Percentiles rank a stretch among this genome's conserved stretches.
Evolutionary conservation across 1,140 invertebrate species (phyloP).

Genomic region (Wasmannia auropunctata): DNA sequence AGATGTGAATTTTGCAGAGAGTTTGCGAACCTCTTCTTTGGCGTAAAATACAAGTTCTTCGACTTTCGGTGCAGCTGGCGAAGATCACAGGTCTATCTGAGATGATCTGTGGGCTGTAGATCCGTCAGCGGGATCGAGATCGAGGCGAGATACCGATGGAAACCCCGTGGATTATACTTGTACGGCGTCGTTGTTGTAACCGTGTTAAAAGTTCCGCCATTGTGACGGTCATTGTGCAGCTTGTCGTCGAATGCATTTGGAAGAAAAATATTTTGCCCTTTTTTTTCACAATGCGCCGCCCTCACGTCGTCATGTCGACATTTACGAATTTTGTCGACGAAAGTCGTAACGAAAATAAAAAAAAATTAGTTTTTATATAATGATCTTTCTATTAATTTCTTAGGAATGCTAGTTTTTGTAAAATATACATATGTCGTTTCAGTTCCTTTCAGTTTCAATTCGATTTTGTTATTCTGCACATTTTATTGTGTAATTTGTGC

Average conservation of each 20-base stretch:
- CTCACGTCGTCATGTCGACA: not conserved
- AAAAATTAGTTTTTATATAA: not conserved
- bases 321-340: not conserved
- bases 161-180: conserved; percentile 75
- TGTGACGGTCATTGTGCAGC: conserved; percentile 72
- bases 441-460: not conserved
- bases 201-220: conserved; percentile 75
- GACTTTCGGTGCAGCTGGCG: conserved; percentile 65
- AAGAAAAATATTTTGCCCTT: conserved; percentile 76
- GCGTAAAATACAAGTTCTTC: conserved; percentile 15
- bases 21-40: conserved; percentile 20
- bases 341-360: not conserved
- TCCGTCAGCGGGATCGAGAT: conserved; percentile 73
- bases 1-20: not conserved
- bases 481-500: not conserved
- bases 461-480: not conserved
- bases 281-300: conserved; percentile 67
- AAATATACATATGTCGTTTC: too few relatives aligned
- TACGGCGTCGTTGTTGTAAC: conserved; percentile 65
- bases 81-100: conserved; percentile 69
- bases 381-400: not conserved
- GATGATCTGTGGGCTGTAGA: conserved; percentile 68
- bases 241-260: conserved; percentile 74
- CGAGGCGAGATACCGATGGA: conserved; percentile 69
- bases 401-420: not conserved